These are phyloP conservation scores for Chloromyia formosa DNA, from an alignment of 2,888 invertebrate genomes.

Conservation along the genomic window DNA sequence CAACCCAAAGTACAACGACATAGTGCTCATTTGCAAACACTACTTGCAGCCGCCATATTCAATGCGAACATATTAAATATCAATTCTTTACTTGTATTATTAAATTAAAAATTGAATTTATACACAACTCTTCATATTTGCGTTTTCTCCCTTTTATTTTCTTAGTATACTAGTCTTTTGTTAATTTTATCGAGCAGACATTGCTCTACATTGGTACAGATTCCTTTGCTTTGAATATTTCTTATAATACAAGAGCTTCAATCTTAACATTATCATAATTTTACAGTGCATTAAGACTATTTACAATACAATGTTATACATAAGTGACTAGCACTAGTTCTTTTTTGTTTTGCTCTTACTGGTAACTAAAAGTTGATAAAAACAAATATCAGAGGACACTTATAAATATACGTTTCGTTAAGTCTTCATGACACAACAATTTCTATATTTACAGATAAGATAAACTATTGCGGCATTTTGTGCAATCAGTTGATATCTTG, in stretches of 20 bases:
- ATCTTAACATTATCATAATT: neutral
- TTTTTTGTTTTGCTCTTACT: neutral
- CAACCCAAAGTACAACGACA: no score
- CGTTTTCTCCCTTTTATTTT: neutral
- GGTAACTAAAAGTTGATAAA: neutral
- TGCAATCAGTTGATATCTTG: no score
- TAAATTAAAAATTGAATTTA: no score
- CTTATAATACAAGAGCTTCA: constrained; percentile 6
- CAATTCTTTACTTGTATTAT: no score
- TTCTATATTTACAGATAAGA: neutral
- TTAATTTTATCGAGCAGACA: constrained; percentile 16
- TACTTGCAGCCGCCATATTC: no score
- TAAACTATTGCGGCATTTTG: neutral
- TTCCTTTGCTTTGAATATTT: neutral
- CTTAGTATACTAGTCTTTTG: neutral
- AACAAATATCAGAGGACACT: neutral
- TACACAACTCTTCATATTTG: no score
- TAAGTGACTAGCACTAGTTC: constrained; percentile 13
- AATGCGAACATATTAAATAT: no score
- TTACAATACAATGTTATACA: neutral
- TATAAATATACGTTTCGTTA: neutral
- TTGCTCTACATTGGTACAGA: constrained; percentile 28
- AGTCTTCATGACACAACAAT: neutral
- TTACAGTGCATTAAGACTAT: neutral
- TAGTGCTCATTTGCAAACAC: no score